Evolutionary conservation across 2,888 invertebrate species (phyloP).

Genomic region (Euphydryas editha): DNA sequence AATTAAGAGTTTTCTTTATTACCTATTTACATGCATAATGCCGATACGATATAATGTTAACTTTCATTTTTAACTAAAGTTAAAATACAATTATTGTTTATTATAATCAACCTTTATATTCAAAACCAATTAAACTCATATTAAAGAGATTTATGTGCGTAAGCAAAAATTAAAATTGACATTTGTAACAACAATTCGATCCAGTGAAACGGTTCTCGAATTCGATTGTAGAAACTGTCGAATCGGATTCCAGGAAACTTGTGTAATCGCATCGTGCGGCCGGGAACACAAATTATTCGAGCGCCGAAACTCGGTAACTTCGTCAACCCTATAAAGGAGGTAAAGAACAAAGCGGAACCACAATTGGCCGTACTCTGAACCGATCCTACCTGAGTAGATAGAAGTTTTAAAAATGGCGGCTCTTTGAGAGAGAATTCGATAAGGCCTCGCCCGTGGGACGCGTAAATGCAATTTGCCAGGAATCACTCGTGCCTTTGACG

Average conservation of each 20-base stretch:
- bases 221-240: constrained; percentile 66
- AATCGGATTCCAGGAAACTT: constrained; percentile 75
- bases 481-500: constrained; percentile 81
- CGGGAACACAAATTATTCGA: constrained; percentile 80
- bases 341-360: constrained; percentile 80
- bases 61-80: constrained; percentile 35
- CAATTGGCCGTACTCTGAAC: constrained; percentile 70
- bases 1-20: constrained; percentile 54
- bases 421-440: constrained; percentile 81
- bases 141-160: background rate
- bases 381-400: constrained; percentile 71
- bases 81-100: constrained; percentile 25
- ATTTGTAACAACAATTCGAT: constrained; percentile 56
- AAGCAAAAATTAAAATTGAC: constrained; percentile 55
- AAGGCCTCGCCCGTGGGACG: constrained; percentile 78
- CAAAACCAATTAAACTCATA: too few species aligned
- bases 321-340: constrained; percentile 78
- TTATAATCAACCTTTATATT: background rate
- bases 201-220: constrained; percentile 63
- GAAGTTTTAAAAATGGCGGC: constrained; percentile 81
- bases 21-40: constrained; percentile 52
- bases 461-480: constrained; percentile 79
- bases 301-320: constrained; percentile 80
- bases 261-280: constrained; percentile 76
- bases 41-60: constrained; percentile 36